Base-by-base conservation (phyloP, 2,888 invertebrate genomes). In the Pachydiplax longipennis region DNA sequence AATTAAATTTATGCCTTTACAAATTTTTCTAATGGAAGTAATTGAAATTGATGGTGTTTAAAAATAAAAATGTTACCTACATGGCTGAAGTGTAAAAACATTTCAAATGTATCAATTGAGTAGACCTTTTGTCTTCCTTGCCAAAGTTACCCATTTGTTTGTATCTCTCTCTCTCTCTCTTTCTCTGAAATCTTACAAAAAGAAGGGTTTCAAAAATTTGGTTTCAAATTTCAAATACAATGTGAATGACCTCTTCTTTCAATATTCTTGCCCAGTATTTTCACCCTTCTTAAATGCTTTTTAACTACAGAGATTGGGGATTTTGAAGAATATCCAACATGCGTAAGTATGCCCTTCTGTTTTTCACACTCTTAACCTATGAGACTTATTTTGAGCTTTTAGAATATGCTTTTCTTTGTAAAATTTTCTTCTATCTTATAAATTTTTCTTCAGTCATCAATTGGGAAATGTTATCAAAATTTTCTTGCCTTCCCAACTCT, bases 31-130 rank as follows among this genome's bases (percentile, higher is more conserved):
- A 40, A 65, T 87, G 87, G 87, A 87, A 87, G 87, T 37, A 87
- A 87, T 18, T 87, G 37, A 87, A 87, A 87, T 87, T 58, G 87
- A 87, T 87, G 87, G 61, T 87, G 61, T 87, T 87, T 65, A 87
- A 87, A 83, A 83, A 87, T 87, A 87, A 87, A 87, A 87, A 87
- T 65, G 87, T 87, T 65, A 87, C 61, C 87, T 61, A 87, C 87
- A 87, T 87, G 87, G 87, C 87, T 87, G 61, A 87, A 87, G 87
- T 87, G 87, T 87, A 65, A 87, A 65, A 40, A 87, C 61, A 61
- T 87, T 87, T 83, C 65, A 65, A 87, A 87, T 98, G 98, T 91
- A 97, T 96, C 48, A 97, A 96, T 91, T 97, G 96, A 15, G 98
- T 97, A 37, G 97, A 92, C 82, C 92, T 90, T 73, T 91, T 95